Evolutionary conservation across 2,888 invertebrate species (phyloP), one percentile per base, ranked within the genome.

Genomic region (Allophyes oxyacanthae): DNA sequence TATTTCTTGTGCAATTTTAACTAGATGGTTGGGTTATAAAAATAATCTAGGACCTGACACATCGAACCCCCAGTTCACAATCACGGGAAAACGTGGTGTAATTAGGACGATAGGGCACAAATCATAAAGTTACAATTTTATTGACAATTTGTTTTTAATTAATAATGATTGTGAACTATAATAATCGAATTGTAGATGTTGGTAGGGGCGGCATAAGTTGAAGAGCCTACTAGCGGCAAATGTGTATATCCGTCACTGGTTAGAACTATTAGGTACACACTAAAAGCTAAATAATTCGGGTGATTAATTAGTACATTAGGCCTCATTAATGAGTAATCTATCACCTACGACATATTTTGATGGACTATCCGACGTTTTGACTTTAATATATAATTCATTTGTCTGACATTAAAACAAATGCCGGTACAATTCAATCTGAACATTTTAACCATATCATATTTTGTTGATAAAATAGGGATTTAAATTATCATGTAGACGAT

Each of bases 281-380:
- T 30, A 4, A 20, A 38, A 38, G 32, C 48, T 36, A 28, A 49
- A 49, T 63, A 69, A 64, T 70, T 38, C 32, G 32, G 49, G 37
- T 53, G 36, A 64, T 43, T 58, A 46, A 58, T 58, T 52, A 46
- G 33, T 33, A 25, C 33, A 42, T 42, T 53, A 50, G 20, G 26
- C n/a, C 32, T 38, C 45, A 50, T 50, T 57, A 70, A 64, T 49
- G 52, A 49, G 34, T 49, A 52, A 38, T 53, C 52, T 41, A 64
- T 52, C 49, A 64, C 11, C n/a, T n/a, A n/a, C n/a, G n/a, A n/a
- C n/a, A n/a, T n/a, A 6, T 13, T 51, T 56, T 33, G 64, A 56
- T 26, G 56, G 41, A 48, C 38, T 40, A 32, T 56, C 41, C 40
- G 32, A 41, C 25, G 20, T 57, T 63, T 63, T 36, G 32, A 56